Base-by-base conservation (phyloP, 1,140 invertebrate species). In the Bombus fervidus region DNA sequence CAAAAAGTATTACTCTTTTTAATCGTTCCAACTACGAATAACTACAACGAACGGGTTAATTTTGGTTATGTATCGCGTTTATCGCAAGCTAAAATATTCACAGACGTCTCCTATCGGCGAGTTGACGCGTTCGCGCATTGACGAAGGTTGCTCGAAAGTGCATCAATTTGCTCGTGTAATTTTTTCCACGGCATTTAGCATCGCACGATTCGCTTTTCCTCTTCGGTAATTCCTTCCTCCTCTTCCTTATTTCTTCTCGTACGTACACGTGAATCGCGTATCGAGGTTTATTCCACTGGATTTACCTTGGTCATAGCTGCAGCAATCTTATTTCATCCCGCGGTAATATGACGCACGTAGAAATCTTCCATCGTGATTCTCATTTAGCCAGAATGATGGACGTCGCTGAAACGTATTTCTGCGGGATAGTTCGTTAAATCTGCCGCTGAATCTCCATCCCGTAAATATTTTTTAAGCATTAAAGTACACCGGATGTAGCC, bases 251-350 rank as follows among this genome's bases (percentile, higher is more conserved):
- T 31, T 31, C 41, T 28, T 25, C 22, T 34, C 22, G 0, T n/a
- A 53, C 57, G 5, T 78, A 34, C 41, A 68, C 47, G n/a, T 68
- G 59, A 66, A 25, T 66, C 37, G 59, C 62, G 77, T 79, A 68
- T 79, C n/a, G 43, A 79, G 62, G 10, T 79, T 79, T 47, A 43
- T 79, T 66, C 62, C 77, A 2, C 5, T 18, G 62, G n/a, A 66
- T 79, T 79, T 62, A 47, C n/a, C 25, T 79, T 79, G 47, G 43
- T 43, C 62, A 4, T 8, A 22, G 39, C 43, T 31, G 37, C 62
- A 34, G 62, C 59, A 12, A 18, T 62, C 22, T 47, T 79, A 79
- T 79, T 68, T 47, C 62, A 13, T 25, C 12, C 25, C 4, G 18
- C 59, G 13, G 43, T 79, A 78, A 78, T 66, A 22, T 31, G 28